Percentiles rank a stretch among this genome's conserved stretches.
phyloP scores from a whole-genome alignment of 1,140 invertebrate species.

The Pachyrhynchus sulphureomaculatus region DNA sequence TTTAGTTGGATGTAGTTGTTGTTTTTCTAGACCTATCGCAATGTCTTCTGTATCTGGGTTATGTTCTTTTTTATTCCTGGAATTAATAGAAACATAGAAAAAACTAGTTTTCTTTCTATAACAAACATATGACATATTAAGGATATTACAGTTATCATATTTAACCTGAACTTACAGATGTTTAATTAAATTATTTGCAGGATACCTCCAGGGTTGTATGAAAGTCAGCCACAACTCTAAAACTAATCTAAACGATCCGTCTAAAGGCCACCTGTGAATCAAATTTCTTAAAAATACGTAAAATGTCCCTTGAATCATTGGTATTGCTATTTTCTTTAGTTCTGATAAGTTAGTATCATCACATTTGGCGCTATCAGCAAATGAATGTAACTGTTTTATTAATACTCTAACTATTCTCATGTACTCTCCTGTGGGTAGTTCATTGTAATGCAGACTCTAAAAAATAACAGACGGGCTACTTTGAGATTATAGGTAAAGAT shows the following conservation, averaged over 20 bases:
- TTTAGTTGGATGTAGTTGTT: slow-evolving; percentile 43
- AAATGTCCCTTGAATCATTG: slow-evolving; percentile 78
- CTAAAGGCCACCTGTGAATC: slow-evolving; percentile 89
- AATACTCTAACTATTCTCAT: slow-evolving; percentile 63
- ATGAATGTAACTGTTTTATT: slow-evolving; percentile 66
- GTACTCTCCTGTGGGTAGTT: slow-evolving; percentile 62
- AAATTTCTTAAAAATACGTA: slow-evolving; percentile 82
- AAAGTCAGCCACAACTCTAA: slow-evolving; percentile 93
- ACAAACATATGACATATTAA: no score
- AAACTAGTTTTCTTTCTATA: slow-evolving; percentile 1
- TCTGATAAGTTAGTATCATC: slow-evolving; percentile 59
- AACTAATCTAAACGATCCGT: slow-evolving; percentile 87
- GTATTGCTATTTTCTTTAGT: slow-evolving; percentile 69
- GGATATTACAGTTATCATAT: no score
- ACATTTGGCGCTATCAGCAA: slow-evolving; percentile 56
- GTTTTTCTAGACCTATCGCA: slow-evolving; percentile 12
- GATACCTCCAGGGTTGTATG: slow-evolving; percentile 94
- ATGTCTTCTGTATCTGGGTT: slow-evolving; percentile 43
- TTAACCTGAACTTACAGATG: slow-evolving; percentile 40
- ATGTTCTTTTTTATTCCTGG: slow-evolving; percentile 20
- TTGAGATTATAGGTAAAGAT: background rate
- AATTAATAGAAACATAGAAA: slow-evolving; percentile 3
- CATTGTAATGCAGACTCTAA: slow-evolving; percentile 45
- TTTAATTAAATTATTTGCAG: slow-evolving; percentile 47
- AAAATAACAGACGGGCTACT: slow-evolving; percentile 26